Percentiles rank a stretch among this genome's conserved stretches.
These are phyloP conservation scores for Botrylloides violaceus DNA, from an alignment of 23 tunicate genomes.

Conservation along the genomic window DNA sequence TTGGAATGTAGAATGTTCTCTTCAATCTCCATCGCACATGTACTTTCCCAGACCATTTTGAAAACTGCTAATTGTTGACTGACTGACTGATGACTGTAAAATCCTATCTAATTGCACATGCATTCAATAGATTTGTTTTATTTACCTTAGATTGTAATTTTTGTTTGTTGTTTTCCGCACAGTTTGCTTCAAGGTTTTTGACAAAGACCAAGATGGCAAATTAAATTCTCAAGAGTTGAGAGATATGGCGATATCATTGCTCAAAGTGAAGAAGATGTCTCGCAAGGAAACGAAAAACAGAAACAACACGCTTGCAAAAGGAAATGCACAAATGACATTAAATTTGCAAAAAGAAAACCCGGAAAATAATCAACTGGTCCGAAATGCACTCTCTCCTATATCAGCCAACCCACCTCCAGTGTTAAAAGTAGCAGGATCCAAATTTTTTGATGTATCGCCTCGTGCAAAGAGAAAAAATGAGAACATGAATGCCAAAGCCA, in stretches of 20 bases:
- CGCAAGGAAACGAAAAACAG: not conserved
- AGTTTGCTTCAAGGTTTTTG: slow-evolving; percentile 92
- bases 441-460: not conserved
- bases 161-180: not conserved
- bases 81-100: no score
- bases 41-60: no score
- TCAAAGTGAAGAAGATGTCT: slow-evolving; percentile 19
- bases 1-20: no score
- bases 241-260: slow-evolving; percentile 48
- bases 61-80: not conserved
- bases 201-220: slow-evolving; percentile 68
- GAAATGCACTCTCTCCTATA: slow-evolving; percentile 7
- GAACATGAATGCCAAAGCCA: not conserved
- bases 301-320: not conserved
- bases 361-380: not conserved
- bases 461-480: not conserved
- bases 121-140: not conserved
- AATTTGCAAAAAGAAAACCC: not conserved
- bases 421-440: slow-evolving; percentile 7
- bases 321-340: not conserved
- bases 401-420: slow-evolving; percentile 8
- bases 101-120: no score
- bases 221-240: slow-evolving; percentile 39
- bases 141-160: not conserved
- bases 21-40: no score